These are phyloP conservation scores for Haplotaxodon microlepis DNA, from an alignment of 2,113 vertebrate genomes.

Conservation along the genomic window DNA sequence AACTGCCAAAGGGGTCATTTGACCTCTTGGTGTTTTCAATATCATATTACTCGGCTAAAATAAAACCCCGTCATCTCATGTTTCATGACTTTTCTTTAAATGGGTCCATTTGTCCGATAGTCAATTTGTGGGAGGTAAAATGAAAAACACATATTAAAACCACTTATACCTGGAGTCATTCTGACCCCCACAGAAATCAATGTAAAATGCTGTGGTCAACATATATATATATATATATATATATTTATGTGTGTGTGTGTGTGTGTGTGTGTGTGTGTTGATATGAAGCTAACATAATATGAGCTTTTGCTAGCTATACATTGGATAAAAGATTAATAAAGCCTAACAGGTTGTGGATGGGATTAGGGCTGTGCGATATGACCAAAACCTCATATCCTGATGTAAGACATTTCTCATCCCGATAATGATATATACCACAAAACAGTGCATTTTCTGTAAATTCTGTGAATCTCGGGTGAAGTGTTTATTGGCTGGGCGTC, in stretches of 20 bases:
- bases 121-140: background rate
- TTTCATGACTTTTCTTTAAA: background rate
- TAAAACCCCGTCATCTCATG: background rate
- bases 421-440: background rate
- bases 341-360: background rate
- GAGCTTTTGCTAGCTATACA: background rate
- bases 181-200: background rate
- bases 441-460: background rate
- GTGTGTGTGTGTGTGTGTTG: fast-evolving
- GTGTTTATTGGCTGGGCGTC: background rate
- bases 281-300: background rate
- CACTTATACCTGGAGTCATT: background rate
- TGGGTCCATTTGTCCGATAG: fast-evolving
- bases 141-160: background rate
- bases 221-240: no score
- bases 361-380: fast-evolving
- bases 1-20: background rate
- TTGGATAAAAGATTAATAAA: background rate
- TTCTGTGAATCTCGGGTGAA: background rate
- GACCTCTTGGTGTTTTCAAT: background rate
- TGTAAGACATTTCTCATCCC: background rate
- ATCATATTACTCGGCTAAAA: background rate
- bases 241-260: no score
- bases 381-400: background rate
- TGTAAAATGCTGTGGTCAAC: background rate